Evolutionary conservation across 1,140 invertebrate species (phyloP), one percentile per base, ranked within the genome.

Genomic region (Drosophila bipectinata): DNA sequence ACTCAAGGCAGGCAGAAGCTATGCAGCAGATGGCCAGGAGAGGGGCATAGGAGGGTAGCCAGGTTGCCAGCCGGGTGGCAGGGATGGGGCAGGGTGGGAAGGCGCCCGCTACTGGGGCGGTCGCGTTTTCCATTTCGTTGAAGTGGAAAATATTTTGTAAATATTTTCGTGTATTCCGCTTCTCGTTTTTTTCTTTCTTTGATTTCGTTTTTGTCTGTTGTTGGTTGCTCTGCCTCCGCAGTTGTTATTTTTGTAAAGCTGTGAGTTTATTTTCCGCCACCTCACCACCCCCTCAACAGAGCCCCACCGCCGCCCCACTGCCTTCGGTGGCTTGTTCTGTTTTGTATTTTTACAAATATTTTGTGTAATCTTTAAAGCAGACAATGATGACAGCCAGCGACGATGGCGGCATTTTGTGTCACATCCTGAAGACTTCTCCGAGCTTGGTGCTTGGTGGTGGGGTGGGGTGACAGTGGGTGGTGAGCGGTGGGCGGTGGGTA

Each of bases 91-190:
- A 18, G 10, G 39, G 39, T 48, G 49, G 53, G 37, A 32, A 48
- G 57, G 72, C 30, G 62, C 37, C 71, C 52, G 83, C 68, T 48
- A 73, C 78, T 83, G 79, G 83, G 84, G 83, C 79, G 83, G 84
- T 82, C 84, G 83, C 80, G 82, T 84, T 90, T 90, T 85, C 85
- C 85, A 89, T 89, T 81, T 89, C 87, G 85, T 89, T 90, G 88
- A 88, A 89, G 88, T 88, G 87, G 79, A 90, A 89, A 89, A 89
- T 90, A 90, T 90, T 89, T 90, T 90, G 85, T 89, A 89, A 89
- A 89, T 89, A 90, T 90, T 90, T 89, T 90, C 68, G 71, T 80
- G 60, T 81, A 61, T 77, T 81, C 58, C 59, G 55, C 47, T 61
- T 56, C 61, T 53, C 58, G 5, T 37, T 78, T 72, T 76, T 58